These are phyloP conservation scores for Caenorhabditis auriculariae DNA, from an alignment of 2,888 invertebrate genomes.

Conservation along the genomic window DNA sequence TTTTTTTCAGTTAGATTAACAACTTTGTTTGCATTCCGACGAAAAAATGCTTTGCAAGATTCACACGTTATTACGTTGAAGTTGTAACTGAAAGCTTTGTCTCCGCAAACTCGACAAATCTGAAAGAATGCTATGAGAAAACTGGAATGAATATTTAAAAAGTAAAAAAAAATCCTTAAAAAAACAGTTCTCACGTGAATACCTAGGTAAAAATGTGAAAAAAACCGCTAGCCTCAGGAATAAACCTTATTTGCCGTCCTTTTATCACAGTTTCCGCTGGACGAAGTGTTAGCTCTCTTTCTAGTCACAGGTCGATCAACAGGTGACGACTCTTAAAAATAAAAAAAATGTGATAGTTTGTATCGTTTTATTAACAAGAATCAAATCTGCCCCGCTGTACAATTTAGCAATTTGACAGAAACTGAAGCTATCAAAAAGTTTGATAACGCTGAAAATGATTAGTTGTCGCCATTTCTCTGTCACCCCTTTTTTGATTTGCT, in stretches of 20 bases:
- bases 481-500: no score
- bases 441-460: no score
- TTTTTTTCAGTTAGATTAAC: neutral
- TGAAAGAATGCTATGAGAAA: slow-evolving; percentile 13
- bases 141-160: neutral
- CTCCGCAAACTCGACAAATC: slow-evolving; percentile 89
- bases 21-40: slow-evolving; percentile 79
- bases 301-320: no score
- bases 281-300: slow-evolving; percentile 31
- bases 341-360: neutral
- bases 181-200: neutral
- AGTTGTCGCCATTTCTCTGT: no score
- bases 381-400: no score
- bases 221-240: no score
- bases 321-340: neutral
- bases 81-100: slow-evolving; percentile 66
- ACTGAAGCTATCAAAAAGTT: no score
- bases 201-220: neutral
- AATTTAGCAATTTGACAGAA: no score
- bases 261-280: slow-evolving; percentile 29
- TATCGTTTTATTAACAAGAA: no score
- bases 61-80: slow-evolving; percentile 74
- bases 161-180: no score
- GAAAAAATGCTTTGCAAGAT: slow-evolving; percentile 93
- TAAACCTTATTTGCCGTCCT: slow-evolving; percentile 41